These are phyloP conservation scores for Psophia crepitans DNA, from an alignment of 2,113 vertebrate species.

Conservation along the genomic window DNA sequence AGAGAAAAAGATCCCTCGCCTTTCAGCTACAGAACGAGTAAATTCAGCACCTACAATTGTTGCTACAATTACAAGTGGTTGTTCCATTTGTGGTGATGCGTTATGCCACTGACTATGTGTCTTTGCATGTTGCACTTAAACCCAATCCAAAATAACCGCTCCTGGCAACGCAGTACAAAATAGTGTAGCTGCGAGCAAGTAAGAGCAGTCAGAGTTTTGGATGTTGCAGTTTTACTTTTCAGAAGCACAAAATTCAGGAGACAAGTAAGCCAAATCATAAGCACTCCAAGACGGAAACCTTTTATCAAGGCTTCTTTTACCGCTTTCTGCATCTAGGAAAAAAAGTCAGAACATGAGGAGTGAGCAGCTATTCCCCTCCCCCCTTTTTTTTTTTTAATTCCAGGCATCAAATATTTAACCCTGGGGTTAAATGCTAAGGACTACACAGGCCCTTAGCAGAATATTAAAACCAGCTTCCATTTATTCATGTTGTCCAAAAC, in stretches of 20 bases:
- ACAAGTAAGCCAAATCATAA: background rate
- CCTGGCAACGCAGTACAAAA: background rate
- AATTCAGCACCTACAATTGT: background rate
- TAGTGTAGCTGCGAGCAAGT: background rate
- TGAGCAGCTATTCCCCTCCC: background rate
- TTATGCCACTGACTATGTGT: background rate
- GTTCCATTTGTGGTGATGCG: background rate
- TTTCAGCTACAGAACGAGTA: background rate
- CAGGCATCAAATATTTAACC: background rate
- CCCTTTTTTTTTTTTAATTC: background rate
- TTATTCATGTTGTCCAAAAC: background rate
- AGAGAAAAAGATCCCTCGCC: background rate
- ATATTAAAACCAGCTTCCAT: background rate
- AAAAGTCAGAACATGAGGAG: background rate
- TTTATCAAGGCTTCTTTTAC: background rate
- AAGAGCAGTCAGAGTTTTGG: background rate
- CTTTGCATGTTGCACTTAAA: background rate
- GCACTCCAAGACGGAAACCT: background rate
- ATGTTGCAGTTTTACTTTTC: background rate
- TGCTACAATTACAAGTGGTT: background rate
- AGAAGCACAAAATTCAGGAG: background rate
- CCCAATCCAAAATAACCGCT: background rate
- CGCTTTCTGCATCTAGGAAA: background rate
- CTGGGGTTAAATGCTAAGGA: background rate
- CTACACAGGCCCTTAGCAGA: background rate